Conservation (phyloP, 2,113 vertebrate species). For the Perccottus glenii region DNA sequence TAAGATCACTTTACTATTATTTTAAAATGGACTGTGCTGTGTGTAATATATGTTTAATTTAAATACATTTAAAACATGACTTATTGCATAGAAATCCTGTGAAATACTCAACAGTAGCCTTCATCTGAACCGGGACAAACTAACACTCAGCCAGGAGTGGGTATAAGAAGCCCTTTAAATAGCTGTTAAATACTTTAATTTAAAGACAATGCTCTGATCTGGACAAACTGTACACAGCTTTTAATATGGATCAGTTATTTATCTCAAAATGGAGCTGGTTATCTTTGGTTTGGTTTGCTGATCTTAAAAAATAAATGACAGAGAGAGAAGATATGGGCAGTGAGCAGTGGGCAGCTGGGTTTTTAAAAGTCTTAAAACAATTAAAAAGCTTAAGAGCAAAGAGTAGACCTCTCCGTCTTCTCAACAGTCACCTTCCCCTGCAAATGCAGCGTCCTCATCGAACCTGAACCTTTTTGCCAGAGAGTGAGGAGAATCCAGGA, state of each 20-base stretch:
- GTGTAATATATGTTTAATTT: not conserved
- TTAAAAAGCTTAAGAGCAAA: slow-evolving; percentile 46
- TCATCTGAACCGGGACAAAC: slow-evolving; percentile 16
- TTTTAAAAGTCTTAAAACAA: slow-evolving; percentile 51
- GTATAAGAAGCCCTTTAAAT: slow-evolving; percentile 7
- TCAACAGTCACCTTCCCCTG: slow-evolving; percentile 65
- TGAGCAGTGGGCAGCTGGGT: slow-evolving; percentile 17
- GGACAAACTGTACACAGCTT: slow-evolving; percentile 22
- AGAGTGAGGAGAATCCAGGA: slow-evolving; percentile 83
- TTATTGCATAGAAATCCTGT: slow-evolving; percentile 60
- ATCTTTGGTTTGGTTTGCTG: slow-evolving; percentile 69
- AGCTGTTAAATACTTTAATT: slow-evolving; percentile 52
- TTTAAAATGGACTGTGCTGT: slow-evolving; percentile 22
- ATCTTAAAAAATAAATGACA: slow-evolving; percentile 2
- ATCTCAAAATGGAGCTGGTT: slow-evolving; percentile 45
- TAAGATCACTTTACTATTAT: not conserved
- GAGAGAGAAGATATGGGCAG: not conserved
- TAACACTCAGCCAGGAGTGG: slow-evolving; percentile 5
- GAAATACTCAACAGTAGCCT: slow-evolving; percentile 10
- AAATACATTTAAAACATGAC: slow-evolving; percentile 19
- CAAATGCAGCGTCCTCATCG: slow-evolving; percentile 77
- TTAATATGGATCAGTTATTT: slow-evolving; percentile 18
- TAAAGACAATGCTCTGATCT: slow-evolving; percentile 36
- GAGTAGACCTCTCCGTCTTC: not conserved
- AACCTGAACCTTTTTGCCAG: slow-evolving; percentile 88